A percentile compares a stretch with the other conserved stretches of the same genome.
These are phyloP conservation scores for Muntiacus reevesi DNA, from an alignment of 2,113 vertebrate genomes.

Conservation along the genomic window DNA sequence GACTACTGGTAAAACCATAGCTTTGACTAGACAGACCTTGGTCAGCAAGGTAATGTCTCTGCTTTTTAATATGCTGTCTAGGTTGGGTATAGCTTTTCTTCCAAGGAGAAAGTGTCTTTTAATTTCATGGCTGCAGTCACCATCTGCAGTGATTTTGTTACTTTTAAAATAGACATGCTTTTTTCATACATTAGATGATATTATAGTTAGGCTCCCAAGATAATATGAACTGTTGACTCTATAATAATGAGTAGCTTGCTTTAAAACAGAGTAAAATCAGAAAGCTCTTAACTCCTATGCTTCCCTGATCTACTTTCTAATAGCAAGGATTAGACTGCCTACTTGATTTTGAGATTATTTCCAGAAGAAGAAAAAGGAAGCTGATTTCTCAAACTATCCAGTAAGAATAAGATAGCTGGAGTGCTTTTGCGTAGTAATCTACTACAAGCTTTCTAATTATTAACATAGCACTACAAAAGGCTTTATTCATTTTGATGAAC, in stretches of 20 bases:
- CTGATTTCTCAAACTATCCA: conserved; percentile 55
- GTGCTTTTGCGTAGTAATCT: conserved; percentile 27
- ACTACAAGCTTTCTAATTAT: conserved; percentile 61
- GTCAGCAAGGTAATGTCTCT: background rate
- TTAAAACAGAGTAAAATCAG: background rate
- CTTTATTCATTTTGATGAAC: conserved; percentile 55
- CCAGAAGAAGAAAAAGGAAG: conserved; percentile 7
- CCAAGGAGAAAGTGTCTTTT: background rate
- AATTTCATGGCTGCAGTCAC: background rate
- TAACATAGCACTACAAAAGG: background rate
- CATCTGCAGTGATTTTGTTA: background rate
- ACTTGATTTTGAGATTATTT: conserved; percentile 33
- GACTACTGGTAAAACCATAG: background rate
- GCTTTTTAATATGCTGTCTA: background rate
- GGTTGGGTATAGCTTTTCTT: background rate
- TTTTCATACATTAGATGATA: background rate
- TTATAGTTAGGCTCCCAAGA: background rate
- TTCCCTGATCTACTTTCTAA: conserved; percentile 4
- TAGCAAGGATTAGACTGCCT: background rate
- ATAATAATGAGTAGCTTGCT: background rate
- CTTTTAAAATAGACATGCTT: background rate
- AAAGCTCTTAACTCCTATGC: background rate
- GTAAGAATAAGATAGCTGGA: conserved; percentile 48
- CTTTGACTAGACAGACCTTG: background rate
- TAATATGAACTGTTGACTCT: background rate